These are phyloP conservation scores for Riparia riparia DNA, from an alignment of 2,113 vertebrate species.

Conservation along the genomic window DNA sequence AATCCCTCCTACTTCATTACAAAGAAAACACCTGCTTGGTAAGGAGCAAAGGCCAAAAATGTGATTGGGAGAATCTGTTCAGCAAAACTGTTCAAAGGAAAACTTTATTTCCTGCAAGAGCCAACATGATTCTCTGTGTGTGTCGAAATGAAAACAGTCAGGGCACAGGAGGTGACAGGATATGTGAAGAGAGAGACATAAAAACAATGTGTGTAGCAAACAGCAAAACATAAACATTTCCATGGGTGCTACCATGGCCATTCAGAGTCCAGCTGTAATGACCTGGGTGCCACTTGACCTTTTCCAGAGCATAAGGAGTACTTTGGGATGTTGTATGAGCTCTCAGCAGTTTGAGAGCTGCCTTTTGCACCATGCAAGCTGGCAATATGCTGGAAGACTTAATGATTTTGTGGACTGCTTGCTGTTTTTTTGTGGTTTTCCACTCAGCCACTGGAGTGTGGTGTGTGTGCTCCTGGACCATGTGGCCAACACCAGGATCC, in stretches of 20 bases:
- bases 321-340: background rate
- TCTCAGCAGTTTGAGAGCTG: background rate
- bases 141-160: background rate
- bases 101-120: background rate
- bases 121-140: background rate
- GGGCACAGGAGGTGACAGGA: background rate
- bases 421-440: background rate
- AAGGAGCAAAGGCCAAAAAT: background rate
- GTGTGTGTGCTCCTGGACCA: background rate
- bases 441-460: background rate
- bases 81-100: background rate
- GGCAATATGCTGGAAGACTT: background rate
- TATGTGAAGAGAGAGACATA: background rate
- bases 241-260: accelerated
- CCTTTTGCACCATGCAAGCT: background rate
- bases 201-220: background rate
- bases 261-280: background rate
- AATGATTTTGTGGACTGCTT: background rate
- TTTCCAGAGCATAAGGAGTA: background rate
- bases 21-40: background rate
- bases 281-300: background rate
- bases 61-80: background rate
- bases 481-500: background rate
- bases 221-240: background rate
- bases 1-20: accelerated